Percentiles rank a stretch among this genome's conserved stretches.
phyloP scores from a whole-genome alignment of 2,113 vertebrate genomes.

The Cyrtonyx montezumae region DNA sequence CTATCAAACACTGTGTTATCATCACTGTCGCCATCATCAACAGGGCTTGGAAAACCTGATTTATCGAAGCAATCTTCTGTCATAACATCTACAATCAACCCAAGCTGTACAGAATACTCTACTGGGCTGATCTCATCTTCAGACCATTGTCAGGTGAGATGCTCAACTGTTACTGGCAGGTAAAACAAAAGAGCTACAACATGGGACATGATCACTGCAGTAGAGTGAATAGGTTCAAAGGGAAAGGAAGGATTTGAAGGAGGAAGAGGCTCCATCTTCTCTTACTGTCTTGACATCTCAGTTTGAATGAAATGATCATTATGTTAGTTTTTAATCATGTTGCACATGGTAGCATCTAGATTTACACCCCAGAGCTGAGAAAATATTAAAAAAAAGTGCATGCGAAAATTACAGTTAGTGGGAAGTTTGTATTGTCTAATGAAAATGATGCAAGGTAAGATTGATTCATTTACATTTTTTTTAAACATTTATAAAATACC shows the following conservation, averaged over 20 bases:
- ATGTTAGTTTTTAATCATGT: constrained; percentile 42
- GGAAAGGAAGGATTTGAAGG: not conserved
- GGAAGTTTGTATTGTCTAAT: constrained; percentile 19
- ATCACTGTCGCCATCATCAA: too few species aligned
- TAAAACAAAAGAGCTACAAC: not conserved
- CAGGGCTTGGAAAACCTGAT: too few species aligned
- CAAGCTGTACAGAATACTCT: too few species aligned
- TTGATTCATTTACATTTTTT: constrained; percentile 5
- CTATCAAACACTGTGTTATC: too few species aligned
- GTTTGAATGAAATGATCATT: constrained; percentile 31
- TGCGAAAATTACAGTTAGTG: constrained; percentile 1
- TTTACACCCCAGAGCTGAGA: constrained; percentile 26
- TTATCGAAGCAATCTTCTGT: too few species aligned
- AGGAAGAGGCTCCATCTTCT: not conserved
- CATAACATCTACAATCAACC: too few species aligned
- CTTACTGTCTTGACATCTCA: not conserved
- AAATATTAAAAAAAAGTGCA: not conserved
- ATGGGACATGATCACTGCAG: accelerated
- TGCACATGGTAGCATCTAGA: constrained; percentile 12
- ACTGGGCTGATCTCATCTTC: too few species aligned
- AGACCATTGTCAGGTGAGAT: too few species aligned
- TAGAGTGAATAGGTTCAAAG: not conserved
- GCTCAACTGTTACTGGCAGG: not conserved
- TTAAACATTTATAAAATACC: constrained; percentile 30
- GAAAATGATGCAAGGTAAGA: constrained; percentile 33